Evolutionary conservation across 2,888 invertebrate species (phyloP).

Genomic region (Athalia rosae): DNA sequence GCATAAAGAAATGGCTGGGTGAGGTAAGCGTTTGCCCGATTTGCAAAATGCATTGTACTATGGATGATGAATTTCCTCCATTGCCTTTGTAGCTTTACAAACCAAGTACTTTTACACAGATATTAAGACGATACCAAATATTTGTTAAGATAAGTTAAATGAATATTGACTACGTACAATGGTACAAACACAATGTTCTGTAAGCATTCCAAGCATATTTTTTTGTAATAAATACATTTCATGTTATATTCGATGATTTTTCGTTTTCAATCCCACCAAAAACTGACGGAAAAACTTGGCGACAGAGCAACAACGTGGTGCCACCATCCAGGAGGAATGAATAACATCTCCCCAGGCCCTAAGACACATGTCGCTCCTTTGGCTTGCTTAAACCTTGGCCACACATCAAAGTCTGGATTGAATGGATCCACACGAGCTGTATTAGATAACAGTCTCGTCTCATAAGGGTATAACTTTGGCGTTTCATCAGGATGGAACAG

Average conservation of each 20-base stretch:
- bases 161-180: too few relatives aligned
- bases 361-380: slow-evolving; percentile 82
- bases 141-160: too few relatives aligned
- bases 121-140: too few relatives aligned
- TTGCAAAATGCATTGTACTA: slow-evolving; percentile 56
- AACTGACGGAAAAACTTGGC: slow-evolving; percentile 96
- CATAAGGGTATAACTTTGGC: slow-evolving; percentile 86
- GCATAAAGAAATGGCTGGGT: slow-evolving; percentile 59
- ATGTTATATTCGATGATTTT: background rate
- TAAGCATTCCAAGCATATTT: background rate
- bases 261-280: slow-evolving; percentile 89
- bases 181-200: too few relatives aligned
- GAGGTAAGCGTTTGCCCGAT: slow-evolving; percentile 59
- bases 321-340: slow-evolving; percentile 97
- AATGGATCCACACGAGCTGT: slow-evolving; percentile 94
- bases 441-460: slow-evolving; percentile 85
- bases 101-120: too few relatives aligned
- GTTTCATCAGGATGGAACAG: slow-evolving; percentile 86
- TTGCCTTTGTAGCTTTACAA: slow-evolving; percentile 44
- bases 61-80: slow-evolving; percentile 62
- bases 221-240: slow-evolving; percentile 2
- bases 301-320: slow-evolving; percentile 94
- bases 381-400: slow-evolving; percentile 82
- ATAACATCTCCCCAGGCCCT: slow-evolving; percentile 91
- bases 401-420: slow-evolving; percentile 81